phyloP scores from a whole-genome alignment of 2,797 vertebrate genomes.

The Picus viridis region DNA sequence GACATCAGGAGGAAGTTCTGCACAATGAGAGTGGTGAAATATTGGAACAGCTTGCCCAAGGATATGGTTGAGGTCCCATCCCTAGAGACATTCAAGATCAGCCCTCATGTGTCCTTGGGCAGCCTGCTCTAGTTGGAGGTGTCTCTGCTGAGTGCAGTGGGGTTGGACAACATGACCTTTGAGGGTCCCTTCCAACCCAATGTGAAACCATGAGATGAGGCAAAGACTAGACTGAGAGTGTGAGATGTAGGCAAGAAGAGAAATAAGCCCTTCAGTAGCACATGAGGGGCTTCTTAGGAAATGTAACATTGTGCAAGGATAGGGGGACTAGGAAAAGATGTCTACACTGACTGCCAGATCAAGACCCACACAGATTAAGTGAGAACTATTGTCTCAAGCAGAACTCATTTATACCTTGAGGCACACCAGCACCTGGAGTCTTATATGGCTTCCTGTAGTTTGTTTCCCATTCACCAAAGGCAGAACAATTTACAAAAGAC shows the following conservation, averaged over 20 bases:
- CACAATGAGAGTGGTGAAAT: too few species aligned
- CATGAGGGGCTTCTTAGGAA: rapidly evolving
- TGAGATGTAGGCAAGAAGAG: background rate
- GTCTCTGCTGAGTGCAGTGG: too few species aligned
- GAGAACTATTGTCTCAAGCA: background rate
- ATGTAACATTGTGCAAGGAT: background rate
- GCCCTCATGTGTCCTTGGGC: too few species aligned
- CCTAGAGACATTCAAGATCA: too few species aligned
- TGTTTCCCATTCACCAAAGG: background rate
- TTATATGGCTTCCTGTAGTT: background rate
- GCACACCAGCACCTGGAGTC: background rate
- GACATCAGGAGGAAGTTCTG: too few species aligned
- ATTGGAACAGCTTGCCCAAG: too few species aligned
- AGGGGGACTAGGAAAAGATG: background rate
- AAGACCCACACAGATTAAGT: background rate
- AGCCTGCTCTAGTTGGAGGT: too few species aligned
- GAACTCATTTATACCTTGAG: background rate
- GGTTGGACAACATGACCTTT: too few species aligned
- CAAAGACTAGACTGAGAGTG: background rate
- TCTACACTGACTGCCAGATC: background rate
- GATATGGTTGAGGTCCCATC: too few species aligned
- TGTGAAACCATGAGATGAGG: background rate
- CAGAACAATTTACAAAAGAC: background rate
- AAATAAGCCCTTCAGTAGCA: background rate
- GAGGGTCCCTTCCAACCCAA: too few species aligned